These are phyloP conservation scores for Benitochromis conjunctus DNA, from an alignment of 2,113 vertebrate species.

Conservation along the genomic window DNA sequence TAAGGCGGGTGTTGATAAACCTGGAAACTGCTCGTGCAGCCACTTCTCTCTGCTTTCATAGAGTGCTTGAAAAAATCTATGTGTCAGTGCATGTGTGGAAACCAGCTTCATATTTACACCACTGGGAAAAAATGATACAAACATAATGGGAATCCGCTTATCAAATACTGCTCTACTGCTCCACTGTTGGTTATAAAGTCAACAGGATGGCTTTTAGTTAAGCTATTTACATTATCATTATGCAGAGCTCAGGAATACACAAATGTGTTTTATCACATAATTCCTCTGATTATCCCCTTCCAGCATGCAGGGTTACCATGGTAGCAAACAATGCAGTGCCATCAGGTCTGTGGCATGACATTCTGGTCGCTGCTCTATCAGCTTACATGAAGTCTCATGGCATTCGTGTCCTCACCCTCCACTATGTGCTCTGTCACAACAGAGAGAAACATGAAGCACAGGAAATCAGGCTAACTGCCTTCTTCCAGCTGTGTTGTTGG, in stretches of 20 bases:
- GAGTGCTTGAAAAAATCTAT: background rate
- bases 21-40: background rate
- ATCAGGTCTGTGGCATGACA: slow-evolving; percentile 28
- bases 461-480: slow-evolving; percentile 49
- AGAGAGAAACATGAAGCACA: slow-evolving; percentile 40
- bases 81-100: background rate
- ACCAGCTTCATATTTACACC: background rate
- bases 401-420: slow-evolving; percentile 33
- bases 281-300: slow-evolving; percentile 23
- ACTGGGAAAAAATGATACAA: background rate
- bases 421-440: slow-evolving; percentile 45
- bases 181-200: background rate
- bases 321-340: slow-evolving; percentile 24
- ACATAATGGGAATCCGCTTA: background rate
- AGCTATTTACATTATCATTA: slow-evolving; percentile 37
- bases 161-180: background rate
- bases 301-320: slow-evolving; percentile 24
- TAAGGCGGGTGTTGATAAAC: background rate
- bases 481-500: slow-evolving; percentile 51
- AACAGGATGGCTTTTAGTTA: background rate
- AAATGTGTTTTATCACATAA: slow-evolving; percentile 42
- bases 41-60: background rate
- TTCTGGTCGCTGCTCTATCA: slow-evolving; percentile 7
- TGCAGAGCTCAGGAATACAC: slow-evolving; percentile 37
- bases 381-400: slow-evolving; percentile 45